phyloP scores from a whole-genome alignment of 2,113 vertebrate species.

The Gasterosteus nipponicus region DNA sequence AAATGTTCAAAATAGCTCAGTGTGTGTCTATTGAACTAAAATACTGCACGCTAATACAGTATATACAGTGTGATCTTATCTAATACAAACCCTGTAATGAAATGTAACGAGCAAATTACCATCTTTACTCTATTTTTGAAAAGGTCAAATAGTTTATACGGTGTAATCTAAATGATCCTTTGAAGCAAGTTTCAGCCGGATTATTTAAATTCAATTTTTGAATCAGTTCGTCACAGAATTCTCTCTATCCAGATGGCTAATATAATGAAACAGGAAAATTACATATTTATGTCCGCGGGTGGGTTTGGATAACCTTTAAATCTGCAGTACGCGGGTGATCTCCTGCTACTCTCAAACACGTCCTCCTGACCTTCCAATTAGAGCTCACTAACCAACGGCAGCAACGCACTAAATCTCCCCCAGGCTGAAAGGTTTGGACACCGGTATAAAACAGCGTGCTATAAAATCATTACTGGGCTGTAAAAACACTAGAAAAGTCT shows the following conservation, averaged over 20 bases:
- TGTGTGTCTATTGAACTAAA: slow-evolving; percentile 4
- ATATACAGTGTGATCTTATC: not conserved
- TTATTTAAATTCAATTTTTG: slow-evolving; percentile 27
- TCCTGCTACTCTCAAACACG: slow-evolving; percentile 75
- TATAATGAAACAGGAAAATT: slow-evolving; percentile 62
- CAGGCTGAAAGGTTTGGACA: slow-evolving; percentile 72
- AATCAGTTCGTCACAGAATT: slow-evolving; percentile 32
- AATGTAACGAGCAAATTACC: not conserved
- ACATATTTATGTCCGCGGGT: slow-evolving; percentile 71
- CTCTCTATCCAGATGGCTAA: slow-evolving; percentile 49
- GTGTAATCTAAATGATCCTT: slow-evolving; percentile 14
- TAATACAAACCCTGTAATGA: not conserved
- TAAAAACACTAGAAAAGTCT: slow-evolving; percentile 75
- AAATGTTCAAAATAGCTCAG: slow-evolving; percentile 27
- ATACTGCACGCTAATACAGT: not conserved
- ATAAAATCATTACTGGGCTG: slow-evolving; percentile 76
- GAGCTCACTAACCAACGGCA: slow-evolving; percentile 66
- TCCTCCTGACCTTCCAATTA: slow-evolving; percentile 81
- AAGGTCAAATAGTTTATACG: slow-evolving; percentile 6
- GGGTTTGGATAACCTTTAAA: slow-evolving; percentile 89
- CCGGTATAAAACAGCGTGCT: slow-evolving; percentile 71
- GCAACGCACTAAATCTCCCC: slow-evolving; percentile 76
- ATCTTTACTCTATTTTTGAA: slow-evolving; percentile 15
- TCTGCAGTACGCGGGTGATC: slow-evolving; percentile 74
- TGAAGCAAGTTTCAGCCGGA: slow-evolving; percentile 6